A percentile compares a stretch with the other conserved stretches of the same genome.
phyloP scores from a whole-genome alignment of 2,888 invertebrate species.

The Temnothorax rugatulus region DNA sequence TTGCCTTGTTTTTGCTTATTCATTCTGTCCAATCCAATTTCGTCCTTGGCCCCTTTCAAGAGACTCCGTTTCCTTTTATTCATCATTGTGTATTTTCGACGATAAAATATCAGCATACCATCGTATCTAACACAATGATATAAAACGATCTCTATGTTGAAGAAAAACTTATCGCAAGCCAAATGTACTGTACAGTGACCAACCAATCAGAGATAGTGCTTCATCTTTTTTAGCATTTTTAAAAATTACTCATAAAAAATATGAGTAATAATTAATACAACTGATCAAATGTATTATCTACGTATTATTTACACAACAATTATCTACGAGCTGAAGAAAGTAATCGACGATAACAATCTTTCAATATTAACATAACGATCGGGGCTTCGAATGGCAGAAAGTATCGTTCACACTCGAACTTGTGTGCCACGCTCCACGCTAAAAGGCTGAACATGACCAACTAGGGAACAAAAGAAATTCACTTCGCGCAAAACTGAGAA shows the following conservation, averaged over 20 bases:
- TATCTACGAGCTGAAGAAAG: neutral
- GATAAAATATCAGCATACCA: slow-evolving; percentile 25
- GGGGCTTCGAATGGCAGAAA: neutral
- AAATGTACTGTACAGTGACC: neutral
- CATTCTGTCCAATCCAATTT: slow-evolving; percentile 81
- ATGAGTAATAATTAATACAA: neutral
- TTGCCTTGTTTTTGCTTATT: slow-evolving; percentile 79
- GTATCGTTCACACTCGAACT: neutral
- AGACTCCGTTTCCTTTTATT: slow-evolving; percentile 78
- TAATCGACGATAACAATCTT: no score
- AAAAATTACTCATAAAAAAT: neutral
- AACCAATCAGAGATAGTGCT: neutral
- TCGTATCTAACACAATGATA: neutral
- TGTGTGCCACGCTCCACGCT: no score
- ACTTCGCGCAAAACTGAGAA: slow-evolving; percentile 53
- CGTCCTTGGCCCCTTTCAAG: slow-evolving; percentile 83
- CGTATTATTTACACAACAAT: neutral
- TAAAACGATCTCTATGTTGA: neutral
- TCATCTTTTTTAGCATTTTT: neutral
- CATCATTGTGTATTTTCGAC: slow-evolving; percentile 60
- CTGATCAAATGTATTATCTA: neutral
- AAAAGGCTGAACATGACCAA: neutral
- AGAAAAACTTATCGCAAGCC: neutral
- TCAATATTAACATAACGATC: neutral
- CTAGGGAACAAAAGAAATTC: slow-evolving; percentile 13